A percentile compares a stretch with the other conserved stretches of the same genome.
These are phyloP conservation scores for Podarcis muralis DNA, from an alignment of 2,113 vertebrate genomes.

Conservation along the genomic window DNA sequence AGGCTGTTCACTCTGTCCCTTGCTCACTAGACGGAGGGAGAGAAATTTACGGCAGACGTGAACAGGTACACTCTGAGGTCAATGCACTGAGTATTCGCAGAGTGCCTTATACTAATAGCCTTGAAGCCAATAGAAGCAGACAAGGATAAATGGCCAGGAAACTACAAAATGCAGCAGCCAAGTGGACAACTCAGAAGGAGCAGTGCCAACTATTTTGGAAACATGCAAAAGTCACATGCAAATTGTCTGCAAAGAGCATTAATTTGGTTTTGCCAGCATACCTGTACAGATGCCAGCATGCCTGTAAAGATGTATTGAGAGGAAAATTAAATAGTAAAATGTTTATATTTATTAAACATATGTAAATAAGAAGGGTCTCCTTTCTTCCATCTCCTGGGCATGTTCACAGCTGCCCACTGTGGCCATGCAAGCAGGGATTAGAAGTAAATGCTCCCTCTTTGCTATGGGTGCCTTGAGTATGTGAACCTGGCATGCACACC, in stretches of 20 bases:
- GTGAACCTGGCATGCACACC: no score
- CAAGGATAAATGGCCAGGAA: background rate
- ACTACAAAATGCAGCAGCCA: background rate
- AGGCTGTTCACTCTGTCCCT: background rate
- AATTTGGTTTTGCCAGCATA: background rate
- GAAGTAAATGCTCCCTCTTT: no score
- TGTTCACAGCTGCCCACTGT: no score
- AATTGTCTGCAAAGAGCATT: background rate
- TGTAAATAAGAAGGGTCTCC: no score
- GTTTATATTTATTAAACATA: no score
- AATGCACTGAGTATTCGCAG: background rate
- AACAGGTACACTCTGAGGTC: background rate
- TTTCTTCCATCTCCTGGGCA: no score
- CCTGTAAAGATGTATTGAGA: no score
- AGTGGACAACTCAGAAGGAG: background rate
- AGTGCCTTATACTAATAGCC: background rate
- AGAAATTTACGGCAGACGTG: background rate
- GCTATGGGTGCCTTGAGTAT: no score
- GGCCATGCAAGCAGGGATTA: no score
- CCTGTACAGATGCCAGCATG: no score
- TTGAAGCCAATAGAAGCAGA: background rate
- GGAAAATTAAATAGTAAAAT: no score
- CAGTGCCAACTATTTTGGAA: background rate
- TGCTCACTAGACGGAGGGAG: background rate
- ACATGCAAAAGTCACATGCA: background rate